phyloP scores from a whole-genome alignment of 2,888 invertebrate species.

The Teleogryllus oceanicus region DNA sequence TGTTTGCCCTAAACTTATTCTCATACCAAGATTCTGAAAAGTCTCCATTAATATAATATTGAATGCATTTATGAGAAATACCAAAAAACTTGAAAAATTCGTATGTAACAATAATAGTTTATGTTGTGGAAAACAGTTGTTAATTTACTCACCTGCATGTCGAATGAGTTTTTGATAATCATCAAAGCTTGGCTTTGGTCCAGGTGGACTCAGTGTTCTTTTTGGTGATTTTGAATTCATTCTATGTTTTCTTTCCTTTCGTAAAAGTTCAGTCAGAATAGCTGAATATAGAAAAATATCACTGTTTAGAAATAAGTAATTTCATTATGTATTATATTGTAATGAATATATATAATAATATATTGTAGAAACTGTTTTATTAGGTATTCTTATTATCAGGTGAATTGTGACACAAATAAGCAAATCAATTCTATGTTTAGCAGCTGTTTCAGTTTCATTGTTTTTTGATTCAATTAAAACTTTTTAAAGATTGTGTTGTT shows the following conservation, averaged over 20 bases:
- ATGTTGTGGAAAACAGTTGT: background rate
- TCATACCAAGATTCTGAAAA: no score
- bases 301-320: no score
- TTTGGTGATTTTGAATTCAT: background rate
- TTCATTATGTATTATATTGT: no score
- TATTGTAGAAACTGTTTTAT: no score
- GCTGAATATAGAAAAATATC: background rate
- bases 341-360: no score
- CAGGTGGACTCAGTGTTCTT: background rate
- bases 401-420: background rate
- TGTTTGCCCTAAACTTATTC: no score
- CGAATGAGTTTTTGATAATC: background rate
- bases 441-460: background rate
- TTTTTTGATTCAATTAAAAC: background rate
- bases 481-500: background rate
- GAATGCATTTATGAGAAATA: no score
- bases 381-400: background rate
- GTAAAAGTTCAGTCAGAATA: background rate
- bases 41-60: no score
- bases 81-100: no score
- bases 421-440: background rate
- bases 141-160: constrained; percentile 2
- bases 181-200: background rate
- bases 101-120: no score
- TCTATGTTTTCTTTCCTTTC: background rate